Base-by-base conservation (phyloP, 2,888 invertebrate genomes). In the Aproaerema taeniolella region DNA sequence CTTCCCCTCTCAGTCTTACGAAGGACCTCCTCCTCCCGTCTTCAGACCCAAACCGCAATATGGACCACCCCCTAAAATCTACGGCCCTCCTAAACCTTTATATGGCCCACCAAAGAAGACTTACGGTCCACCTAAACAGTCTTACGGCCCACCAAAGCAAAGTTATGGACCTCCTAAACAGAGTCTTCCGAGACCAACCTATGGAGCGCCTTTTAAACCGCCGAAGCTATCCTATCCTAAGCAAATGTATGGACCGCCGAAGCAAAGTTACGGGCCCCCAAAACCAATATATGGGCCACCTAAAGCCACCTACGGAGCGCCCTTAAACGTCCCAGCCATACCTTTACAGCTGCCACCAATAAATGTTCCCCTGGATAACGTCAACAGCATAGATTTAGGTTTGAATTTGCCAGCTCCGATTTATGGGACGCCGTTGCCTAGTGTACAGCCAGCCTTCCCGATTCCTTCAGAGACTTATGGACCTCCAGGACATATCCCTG, bases 11-110 rank as follows among this genome's bases (percentile, higher is more conserved):
- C 78, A 81, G 20, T 53, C 42, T 24, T 85, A 86, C 61, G 88
- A 86, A 34, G 87, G 89, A 0, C 88, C 89, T 1, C 89, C 88
- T 2, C 88, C 88, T 0, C 86, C 89, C 0, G 29, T 71, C 1
- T 47, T 66, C 15, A 79, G 79, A 34, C 66, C 78, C 3, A 86
- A 0, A n/a, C n/a, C n/a, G n/a, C n/a, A n/a, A n/a, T n/a, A n/a
- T n/a, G n/a, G n/a, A n/a, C 88, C 89, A 1, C 89, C 88, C 2
- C 88, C 88, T 0, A 85, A 89, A 0, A 28, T 70, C 1, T 47
- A 65, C 14, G 12, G 12, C 14, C 79, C 79, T 33, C 67, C 78
- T 2, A 86, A 81, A 51, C 76, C 76, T 0, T 50, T 68, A 1
- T 71, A 70, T 39, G 55, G 58, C 0, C 56, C 74, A 1, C 76